phyloP scores from a whole-genome alignment of 2,113 vertebrate species.

The Climacteris rufus region DNA sequence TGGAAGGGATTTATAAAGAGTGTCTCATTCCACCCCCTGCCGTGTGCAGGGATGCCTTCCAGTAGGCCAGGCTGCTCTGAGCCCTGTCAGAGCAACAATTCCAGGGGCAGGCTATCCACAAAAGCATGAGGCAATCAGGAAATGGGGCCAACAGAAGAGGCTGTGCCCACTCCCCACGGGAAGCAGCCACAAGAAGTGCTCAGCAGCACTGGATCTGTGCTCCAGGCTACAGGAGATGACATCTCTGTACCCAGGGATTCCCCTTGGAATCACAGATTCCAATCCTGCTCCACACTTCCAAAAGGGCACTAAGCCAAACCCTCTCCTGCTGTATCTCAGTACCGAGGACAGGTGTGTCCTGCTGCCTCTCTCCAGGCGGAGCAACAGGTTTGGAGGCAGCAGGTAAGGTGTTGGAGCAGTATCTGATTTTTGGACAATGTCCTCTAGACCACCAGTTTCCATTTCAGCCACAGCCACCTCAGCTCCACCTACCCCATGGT shows the following conservation, averaged over 20 bases:
- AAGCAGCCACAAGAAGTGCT: not conserved
- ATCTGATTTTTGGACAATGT: not conserved
- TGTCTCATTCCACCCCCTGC: not conserved
- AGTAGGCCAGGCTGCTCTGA: fast-evolving
- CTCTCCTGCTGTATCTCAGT: not conserved
- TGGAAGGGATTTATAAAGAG: not conserved
- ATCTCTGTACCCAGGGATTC: not conserved
- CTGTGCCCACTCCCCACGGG: not conserved
- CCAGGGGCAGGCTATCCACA: not conserved
- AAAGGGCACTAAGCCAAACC: not conserved
- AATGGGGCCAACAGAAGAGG: not conserved
- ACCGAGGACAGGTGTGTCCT: not conserved
- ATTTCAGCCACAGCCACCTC: not conserved
- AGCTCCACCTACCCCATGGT: not conserved
- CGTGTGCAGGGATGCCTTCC: not conserved
- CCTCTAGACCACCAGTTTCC: not conserved
- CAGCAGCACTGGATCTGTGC: not conserved
- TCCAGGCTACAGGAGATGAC: not conserved
- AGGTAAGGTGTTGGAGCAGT: not conserved
- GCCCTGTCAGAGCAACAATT: fast-evolving
- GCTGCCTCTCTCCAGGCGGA: not conserved
- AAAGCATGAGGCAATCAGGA: not conserved
- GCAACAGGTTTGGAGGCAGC: not conserved
- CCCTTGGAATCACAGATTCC: not conserved
- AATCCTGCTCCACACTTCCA: not conserved